Conservation (phyloP, 2,888 invertebrate species). For the Campopleginae sp. region DNA sequence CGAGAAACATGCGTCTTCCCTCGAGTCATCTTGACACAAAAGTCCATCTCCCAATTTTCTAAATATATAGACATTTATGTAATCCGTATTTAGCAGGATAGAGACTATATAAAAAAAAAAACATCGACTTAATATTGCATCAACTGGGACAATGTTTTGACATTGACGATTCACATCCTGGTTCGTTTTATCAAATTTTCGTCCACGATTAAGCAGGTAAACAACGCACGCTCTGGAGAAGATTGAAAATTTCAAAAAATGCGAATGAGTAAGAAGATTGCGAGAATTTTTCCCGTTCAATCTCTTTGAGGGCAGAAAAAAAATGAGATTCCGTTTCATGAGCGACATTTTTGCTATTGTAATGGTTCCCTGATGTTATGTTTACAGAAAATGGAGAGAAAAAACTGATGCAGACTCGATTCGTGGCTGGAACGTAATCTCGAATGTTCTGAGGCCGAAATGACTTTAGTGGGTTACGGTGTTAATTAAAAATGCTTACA, state of each 20-base stretch:
- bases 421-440: not conserved
- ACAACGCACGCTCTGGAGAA: not conserved
- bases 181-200: not conserved
- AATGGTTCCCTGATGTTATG: not conserved
- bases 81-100: conserved; percentile 8
- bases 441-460: not conserved
- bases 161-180: conserved; percentile 8
- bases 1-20: conserved; percentile 38
- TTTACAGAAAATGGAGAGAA: not conserved
- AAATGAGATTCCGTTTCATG: not conserved
- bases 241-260: not conserved
- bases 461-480: not conserved
- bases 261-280: not conserved
- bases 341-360: not conserved
- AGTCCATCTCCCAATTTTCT: conserved; percentile 54
- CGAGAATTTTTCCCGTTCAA: not conserved
- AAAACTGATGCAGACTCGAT: not conserved
- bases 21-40: conserved; percentile 38
- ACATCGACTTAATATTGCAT: conserved; percentile 9
- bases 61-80: conserved; percentile 49
- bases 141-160: conserved; percentile 5
- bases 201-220: not conserved
- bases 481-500: conserved; percentile 4
- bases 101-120: not conserved
- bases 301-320: not conserved